Evolutionary conservation across 1,140 invertebrate species (phyloP).

Genomic region (Drosophila pallidifrons): DNA sequence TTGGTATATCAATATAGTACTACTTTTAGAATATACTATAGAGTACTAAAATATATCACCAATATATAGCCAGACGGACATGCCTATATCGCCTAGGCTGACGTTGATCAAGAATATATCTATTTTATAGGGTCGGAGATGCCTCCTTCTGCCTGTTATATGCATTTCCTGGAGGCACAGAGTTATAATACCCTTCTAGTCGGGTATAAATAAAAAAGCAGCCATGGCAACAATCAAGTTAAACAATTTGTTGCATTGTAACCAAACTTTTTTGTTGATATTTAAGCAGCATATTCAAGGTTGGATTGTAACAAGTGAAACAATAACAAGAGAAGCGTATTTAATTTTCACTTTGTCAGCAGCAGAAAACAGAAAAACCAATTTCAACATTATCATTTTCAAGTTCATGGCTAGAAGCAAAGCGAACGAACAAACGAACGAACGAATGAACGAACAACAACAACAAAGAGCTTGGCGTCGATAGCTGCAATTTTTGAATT

Average conservation of each 20-base stretch:
- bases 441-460: constrained; percentile 6
- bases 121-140: no score
- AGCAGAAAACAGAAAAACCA: constrained; percentile 43
- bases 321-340: constrained; percentile 55
- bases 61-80: no score
- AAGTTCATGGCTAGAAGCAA: constrained; percentile 72
- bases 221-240: constrained; percentile 44
- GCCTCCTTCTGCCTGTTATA: no score
- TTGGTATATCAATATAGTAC: no score
- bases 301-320: constrained; percentile 29
- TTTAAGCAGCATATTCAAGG: constrained; percentile 38
- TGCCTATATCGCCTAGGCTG: no score
- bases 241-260: constrained; percentile 38
- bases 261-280: constrained; percentile 27
- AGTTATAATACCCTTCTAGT: no score
- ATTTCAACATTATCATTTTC: constrained; percentile 65
- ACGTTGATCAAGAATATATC: no score
- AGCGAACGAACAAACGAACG: constrained; percentile 12
- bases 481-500: constrained; percentile 79
- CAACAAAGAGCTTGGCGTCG: constrained; percentile 27
- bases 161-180: no score
- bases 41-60: no score
- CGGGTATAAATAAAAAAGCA: not conserved
- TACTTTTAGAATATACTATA: no score
- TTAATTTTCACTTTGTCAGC: constrained; percentile 79